phyloP scores from a whole-genome alignment of 2,888 invertebrate species.

The Meteorus colon region DNA sequence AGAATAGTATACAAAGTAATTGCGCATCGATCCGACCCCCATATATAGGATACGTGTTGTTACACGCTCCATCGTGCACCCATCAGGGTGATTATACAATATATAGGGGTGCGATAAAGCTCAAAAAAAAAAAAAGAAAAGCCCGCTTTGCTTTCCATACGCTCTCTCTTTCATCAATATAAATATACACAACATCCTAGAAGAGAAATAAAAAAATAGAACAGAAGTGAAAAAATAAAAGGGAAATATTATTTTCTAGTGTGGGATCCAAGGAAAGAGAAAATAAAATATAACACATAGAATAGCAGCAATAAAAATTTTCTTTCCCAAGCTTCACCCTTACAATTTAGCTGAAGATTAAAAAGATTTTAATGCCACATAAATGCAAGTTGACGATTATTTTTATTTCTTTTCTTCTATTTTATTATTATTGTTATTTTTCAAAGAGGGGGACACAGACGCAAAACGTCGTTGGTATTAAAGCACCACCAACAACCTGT shows the following conservation, averaged over 20 bases:
- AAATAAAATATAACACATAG: background rate
- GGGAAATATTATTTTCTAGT: too few species aligned
- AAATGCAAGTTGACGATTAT: background rate
- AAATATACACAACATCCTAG: background rate
- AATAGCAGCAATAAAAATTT: background rate
- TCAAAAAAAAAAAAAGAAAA: slow-evolving; percentile 5
- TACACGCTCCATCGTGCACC: slow-evolving; percentile 28
- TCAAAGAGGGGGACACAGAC: background rate
- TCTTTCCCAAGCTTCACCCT: background rate
- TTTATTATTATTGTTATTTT: background rate
- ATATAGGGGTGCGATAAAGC: slow-evolving; percentile 24
- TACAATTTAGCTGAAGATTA: background rate
- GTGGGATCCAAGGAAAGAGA: background rate
- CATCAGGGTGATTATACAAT: slow-evolving; percentile 35
- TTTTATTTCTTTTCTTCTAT: background rate
- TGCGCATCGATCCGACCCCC: slow-evolving; percentile 33
- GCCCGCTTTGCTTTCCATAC: background rate
- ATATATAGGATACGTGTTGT: slow-evolving; percentile 17
- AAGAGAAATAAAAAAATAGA: background rate
- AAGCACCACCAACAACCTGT: slow-evolving; percentile 59
- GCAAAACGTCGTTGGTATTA: slow-evolving; percentile 30
- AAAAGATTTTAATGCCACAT: background rate
- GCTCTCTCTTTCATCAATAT: slow-evolving; percentile 5
- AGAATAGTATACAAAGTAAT: background rate
- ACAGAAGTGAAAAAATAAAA: background rate